These are phyloP conservation scores for Eulithis prunata DNA, from an alignment of 2,888 invertebrate species.

Conservation along the genomic window DNA sequence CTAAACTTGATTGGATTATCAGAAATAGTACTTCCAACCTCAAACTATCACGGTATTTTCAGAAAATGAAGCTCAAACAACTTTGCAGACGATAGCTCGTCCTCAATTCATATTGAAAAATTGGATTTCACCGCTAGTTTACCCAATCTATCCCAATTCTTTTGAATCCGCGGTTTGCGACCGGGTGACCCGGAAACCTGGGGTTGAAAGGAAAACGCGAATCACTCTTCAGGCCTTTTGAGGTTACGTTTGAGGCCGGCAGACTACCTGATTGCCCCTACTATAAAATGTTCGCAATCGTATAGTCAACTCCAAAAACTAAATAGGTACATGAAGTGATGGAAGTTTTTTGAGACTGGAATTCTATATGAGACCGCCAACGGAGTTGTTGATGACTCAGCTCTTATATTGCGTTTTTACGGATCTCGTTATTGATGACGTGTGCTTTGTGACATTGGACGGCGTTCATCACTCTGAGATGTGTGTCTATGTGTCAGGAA, in stretches of 20 bases:
- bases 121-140: slow-evolving; percentile 3
- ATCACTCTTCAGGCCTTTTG: slow-evolving; percentile 31
- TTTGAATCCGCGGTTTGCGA: slow-evolving; percentile 15
- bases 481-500: too few species aligned
- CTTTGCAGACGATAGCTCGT: background rate
- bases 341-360: too few species aligned
- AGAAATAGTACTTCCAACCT: too few species aligned
- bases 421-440: too few species aligned
- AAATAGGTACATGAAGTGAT: too few species aligned
- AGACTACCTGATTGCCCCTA: background rate
- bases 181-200: slow-evolving; percentile 39
- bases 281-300: background rate
- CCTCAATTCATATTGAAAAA: slow-evolving; percentile 9
- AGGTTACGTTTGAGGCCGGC: slow-evolving; percentile 11
- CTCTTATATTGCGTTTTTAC: too few species aligned
- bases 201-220: slow-evolving; percentile 35
- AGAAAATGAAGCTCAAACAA: background rate
- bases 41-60: background rate
- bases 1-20: too few species aligned
- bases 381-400: too few species aligned
- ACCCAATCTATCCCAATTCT: slow-evolving; percentile 15
- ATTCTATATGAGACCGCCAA: too few species aligned
- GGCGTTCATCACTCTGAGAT: too few species aligned
- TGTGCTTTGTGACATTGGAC: too few species aligned
- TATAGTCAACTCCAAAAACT: too few species aligned